These are phyloP conservation scores for Coreoperca whiteheadi DNA, from an alignment of 2,113 vertebrate genomes.

Conservation along the genomic window DNA sequence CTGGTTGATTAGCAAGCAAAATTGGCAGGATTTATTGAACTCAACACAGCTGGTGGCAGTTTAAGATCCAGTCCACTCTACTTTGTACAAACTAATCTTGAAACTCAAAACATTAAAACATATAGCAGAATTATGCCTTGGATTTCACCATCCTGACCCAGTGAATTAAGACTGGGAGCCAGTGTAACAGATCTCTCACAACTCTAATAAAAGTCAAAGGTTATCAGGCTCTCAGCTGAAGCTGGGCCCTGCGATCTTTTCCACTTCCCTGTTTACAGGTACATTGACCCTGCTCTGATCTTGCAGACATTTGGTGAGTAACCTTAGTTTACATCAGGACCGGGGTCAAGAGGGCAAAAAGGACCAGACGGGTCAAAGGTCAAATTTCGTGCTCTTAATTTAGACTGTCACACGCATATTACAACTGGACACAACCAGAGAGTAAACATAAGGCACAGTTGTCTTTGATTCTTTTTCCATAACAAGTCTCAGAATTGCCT, in stretches of 20 bases:
- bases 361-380: conserved; percentile 63
- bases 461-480: conserved; percentile 30
- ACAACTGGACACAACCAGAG: conserved; percentile 23
- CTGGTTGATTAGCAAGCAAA: conserved; percentile 47
- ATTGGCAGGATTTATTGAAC: conserved; percentile 36
- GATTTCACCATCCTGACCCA: conserved; percentile 24
- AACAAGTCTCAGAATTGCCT: conserved; percentile 8
- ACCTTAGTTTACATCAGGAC: conserved; percentile 52
- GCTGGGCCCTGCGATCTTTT: conserved; percentile 42
- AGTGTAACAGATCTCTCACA: conserved; percentile 59
- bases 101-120: conserved; percentile 28
- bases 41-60: conserved; percentile 56
- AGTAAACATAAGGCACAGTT: not conserved
- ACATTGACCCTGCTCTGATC: conserved; percentile 67
- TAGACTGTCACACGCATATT: conserved; percentile 41
- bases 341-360: conserved; percentile 50
- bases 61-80: conserved; percentile 31
- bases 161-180: conserved; percentile 43
- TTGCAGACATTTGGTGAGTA: conserved; percentile 43
- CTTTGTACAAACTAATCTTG: conserved; percentile 26
- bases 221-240: conserved; percentile 61
- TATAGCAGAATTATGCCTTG: conserved; percentile 6
- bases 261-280: conserved; percentile 71
- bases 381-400: conserved; percentile 71
- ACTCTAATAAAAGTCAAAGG: conserved; percentile 70